phyloP scores from a whole-genome alignment of 2,113 vertebrate genomes.

The Crotalus viridis region DNA sequence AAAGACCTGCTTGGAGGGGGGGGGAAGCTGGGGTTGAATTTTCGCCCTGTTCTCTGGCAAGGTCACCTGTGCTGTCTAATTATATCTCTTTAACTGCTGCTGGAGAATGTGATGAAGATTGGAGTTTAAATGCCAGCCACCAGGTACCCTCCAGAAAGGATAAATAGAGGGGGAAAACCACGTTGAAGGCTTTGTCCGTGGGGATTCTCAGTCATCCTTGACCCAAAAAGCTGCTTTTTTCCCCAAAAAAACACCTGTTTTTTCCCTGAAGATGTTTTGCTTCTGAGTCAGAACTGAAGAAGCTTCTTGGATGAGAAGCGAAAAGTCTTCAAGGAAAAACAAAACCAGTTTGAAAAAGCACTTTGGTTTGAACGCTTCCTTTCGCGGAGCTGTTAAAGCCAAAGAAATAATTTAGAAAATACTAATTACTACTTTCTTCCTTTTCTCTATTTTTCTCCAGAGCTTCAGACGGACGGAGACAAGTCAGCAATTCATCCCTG shows the following conservation, averaged over 20 bases:
- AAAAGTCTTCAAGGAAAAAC: too few species aligned
- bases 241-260: too few species aligned
- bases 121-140: too few species aligned
- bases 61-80: not conserved
- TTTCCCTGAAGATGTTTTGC: too few species aligned
- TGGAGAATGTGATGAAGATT: not conserved
- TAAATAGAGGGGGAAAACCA: not conserved
- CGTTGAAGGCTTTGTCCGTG: too few species aligned
- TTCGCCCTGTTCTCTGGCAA: too few species aligned
- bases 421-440: conserved; percentile 13
- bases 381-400: not conserved
- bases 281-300: too few species aligned
- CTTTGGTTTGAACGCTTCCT: too few species aligned
- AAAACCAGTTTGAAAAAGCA: not conserved
- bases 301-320: too few species aligned
- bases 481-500: conserved; percentile 8
- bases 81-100: not conserved
- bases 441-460: conserved; percentile 34
- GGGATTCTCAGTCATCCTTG: too few species aligned
- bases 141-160: too few species aligned
- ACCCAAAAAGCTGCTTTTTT: too few species aligned
- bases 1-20: not conserved
- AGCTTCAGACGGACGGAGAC: conserved; percentile 12
- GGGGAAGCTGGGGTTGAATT: not conserved
- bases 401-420: conserved; percentile 45